Conservation (phyloP, 1,140 invertebrate genomes). For the Magallana ariakensis region DNA sequence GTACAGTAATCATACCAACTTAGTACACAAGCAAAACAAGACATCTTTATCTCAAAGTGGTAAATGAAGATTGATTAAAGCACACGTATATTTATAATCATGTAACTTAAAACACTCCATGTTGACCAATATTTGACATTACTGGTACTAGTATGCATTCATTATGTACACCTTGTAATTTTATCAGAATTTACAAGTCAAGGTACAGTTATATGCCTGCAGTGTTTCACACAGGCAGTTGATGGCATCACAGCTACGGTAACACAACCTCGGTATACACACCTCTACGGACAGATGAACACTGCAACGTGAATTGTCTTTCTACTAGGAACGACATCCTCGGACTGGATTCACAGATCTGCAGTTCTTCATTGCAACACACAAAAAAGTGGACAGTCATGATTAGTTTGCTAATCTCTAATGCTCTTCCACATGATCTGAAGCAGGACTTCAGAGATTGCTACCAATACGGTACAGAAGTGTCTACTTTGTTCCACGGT, state of each 20-base stretch:
- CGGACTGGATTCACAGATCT: neutral
- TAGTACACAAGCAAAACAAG: no score
- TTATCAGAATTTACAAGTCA: no score
- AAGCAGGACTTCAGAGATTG: neutral
- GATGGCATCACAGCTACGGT: slow-evolving; percentile 1
- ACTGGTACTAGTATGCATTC: no score
- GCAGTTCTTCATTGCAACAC: neutral
- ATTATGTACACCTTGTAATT: no score
- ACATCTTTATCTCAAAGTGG: no score
- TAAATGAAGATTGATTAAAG: no score
- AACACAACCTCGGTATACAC: neutral
- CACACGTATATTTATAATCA: no score
- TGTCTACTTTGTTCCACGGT: slow-evolving; percentile 86
- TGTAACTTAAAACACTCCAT: no score
- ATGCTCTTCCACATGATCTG: neutral
- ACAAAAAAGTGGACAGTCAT: neutral
- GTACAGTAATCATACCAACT: no score
- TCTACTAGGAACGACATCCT: neutral
- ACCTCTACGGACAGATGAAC: neutral
- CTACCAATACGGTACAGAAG: slow-evolving; percentile 86
- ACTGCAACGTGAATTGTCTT: neutral
- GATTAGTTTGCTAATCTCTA: neutral
- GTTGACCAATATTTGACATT: no score
- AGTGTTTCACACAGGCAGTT: neutral
- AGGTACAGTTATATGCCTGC: neutral